Percentiles rank a stretch among this genome's conserved stretches.
These are phyloP conservation scores for Diabrotica virgifera DNA, from an alignment of 1,140 invertebrate genomes.

Conservation along the genomic window DNA sequence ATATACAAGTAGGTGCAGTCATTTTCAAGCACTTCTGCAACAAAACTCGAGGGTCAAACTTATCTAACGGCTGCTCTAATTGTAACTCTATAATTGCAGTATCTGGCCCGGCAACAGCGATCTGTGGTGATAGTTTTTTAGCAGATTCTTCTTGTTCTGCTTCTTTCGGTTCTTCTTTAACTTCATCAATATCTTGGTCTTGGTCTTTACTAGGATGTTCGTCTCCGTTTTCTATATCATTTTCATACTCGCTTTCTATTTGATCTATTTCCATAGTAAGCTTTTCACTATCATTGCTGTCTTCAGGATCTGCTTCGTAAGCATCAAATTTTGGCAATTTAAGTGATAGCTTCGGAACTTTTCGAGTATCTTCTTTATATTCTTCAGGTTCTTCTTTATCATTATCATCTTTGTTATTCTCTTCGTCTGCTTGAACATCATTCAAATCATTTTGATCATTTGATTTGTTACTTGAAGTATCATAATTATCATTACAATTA, in stretches of 20 bases:
- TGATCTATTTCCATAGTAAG: constrained; percentile 50
- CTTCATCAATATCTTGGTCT: constrained; percentile 5
- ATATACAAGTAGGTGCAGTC: constrained; percentile 68
- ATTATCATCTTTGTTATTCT: background rate
- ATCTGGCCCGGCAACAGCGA: constrained; percentile 58
- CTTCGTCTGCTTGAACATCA: background rate
- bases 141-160: background rate
- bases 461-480: background rate
- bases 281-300: constrained; percentile 59
- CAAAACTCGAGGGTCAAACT: constrained; percentile 65
- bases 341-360: constrained; percentile 54
- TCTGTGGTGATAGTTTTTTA: constrained; percentile 11
- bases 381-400: constrained; percentile 21
- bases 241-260: constrained; percentile 40
- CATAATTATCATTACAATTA: background rate
- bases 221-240: constrained; percentile 27
- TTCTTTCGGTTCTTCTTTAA: constrained; percentile 14
- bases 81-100: constrained; percentile 67
- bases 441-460: background rate
- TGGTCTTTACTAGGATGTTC: constrained; percentile 16
- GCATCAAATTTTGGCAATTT: constrained; percentile 49
- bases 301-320: constrained; percentile 29
- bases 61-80: constrained; percentile 69
- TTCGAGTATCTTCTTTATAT: constrained; percentile 37
- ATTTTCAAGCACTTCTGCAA: constrained; percentile 68